phyloP scores from a whole-genome alignment of 2,888 invertebrate species.

The Arrhopalites spinosus region DNA sequence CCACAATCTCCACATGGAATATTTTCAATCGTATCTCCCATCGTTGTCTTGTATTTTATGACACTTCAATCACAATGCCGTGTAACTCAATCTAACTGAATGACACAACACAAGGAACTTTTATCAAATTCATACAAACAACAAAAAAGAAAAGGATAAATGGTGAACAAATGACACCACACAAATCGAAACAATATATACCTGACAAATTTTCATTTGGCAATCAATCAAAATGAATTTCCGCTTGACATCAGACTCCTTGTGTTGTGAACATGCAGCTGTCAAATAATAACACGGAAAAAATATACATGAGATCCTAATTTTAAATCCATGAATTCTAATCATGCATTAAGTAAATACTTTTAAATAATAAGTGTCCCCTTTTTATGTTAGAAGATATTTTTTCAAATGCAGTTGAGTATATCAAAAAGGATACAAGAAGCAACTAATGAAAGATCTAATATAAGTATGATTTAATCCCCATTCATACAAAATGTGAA shows the following conservation, averaged over 20 bases:
- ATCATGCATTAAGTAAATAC: too few species aligned
- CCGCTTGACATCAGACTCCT: not conserved
- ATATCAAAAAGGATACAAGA: too few species aligned
- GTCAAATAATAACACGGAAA: not conserved
- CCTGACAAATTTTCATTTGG: not conserved
- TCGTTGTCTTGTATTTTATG: not conserved
- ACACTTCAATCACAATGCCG: not conserved
- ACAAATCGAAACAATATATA: not conserved
- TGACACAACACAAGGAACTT: conserved; percentile 28
- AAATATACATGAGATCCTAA: too few species aligned
- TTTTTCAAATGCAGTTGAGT: too few species aligned
- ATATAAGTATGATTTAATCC: too few species aligned
- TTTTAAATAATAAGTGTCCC: too few species aligned
- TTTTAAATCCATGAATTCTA: too few species aligned
- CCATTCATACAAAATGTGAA: too few species aligned
- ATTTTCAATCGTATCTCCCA: conserved; percentile 25
- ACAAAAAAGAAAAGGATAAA: not conserved
- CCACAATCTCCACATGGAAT: conserved; percentile 49
- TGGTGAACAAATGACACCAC: not conserved
- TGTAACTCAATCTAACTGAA: not conserved
- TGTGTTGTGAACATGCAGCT: not conserved
- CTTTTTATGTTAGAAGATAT: too few species aligned
- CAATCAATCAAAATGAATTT: not conserved
- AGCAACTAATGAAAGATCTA: too few species aligned
- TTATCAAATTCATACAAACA: not conserved